phyloP scores from a whole-genome alignment of 2,888 invertebrate genomes.

The Itoplectis maculator region DNA sequence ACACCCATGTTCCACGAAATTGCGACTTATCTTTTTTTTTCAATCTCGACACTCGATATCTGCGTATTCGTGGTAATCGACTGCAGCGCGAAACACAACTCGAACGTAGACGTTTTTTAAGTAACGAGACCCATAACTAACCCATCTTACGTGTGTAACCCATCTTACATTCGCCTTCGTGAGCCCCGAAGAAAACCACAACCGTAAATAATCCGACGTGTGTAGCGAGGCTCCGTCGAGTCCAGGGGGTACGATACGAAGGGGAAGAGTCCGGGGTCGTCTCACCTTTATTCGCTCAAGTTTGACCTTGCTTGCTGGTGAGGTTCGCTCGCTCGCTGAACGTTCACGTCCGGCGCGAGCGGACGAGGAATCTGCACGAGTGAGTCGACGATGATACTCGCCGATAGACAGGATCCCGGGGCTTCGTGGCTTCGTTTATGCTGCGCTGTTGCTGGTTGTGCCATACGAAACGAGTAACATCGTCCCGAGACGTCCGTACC shows the following conservation, averaged over 20 bases:
- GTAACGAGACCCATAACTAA: background rate
- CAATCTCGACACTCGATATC: background rate
- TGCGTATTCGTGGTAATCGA: background rate
- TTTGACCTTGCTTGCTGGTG: background rate
- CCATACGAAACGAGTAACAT: conserved; percentile 14
- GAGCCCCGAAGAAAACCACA: conserved; percentile 31
- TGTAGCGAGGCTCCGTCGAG: background rate
- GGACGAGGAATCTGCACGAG: conserved; percentile 6
- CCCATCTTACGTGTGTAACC: background rate
- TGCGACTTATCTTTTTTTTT: background rate
- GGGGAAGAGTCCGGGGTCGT: conserved; percentile 39
- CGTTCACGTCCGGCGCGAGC: background rate
- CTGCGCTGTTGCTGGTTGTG: background rate
- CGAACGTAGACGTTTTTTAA: background rate
- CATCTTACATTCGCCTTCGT: background rate
- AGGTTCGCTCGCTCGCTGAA: background rate
- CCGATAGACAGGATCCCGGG: conserved; percentile 19
- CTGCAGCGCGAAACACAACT: background rate
- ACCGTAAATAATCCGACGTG: conserved; percentile 25
- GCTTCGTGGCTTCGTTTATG: conserved; percentile 21
- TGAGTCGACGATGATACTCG: conserved; percentile 24
- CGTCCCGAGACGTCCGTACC: background rate
- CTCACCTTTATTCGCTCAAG: conserved; percentile 20
- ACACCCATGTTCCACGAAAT: background rate
- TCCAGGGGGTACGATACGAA: conserved; percentile 8